Evolutionary conservation across 2,888 invertebrate genomes (phyloP).

Genomic region (Quadroppia sp.): DNA sequence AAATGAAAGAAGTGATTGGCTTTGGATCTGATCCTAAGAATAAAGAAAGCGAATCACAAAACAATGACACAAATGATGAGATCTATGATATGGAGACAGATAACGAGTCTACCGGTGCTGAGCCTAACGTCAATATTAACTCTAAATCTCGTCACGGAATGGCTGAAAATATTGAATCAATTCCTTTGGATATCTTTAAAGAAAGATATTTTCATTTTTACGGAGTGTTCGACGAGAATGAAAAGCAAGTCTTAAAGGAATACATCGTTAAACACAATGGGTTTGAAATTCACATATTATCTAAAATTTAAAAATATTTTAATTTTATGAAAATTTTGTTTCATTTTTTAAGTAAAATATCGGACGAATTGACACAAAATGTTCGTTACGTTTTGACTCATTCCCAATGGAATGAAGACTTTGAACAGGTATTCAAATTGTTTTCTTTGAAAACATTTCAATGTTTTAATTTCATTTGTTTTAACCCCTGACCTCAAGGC

Average conservation of each 20-base stretch:
- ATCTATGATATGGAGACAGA: conserved; percentile 27
- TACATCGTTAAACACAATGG: neutral
- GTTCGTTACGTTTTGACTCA: neutral
- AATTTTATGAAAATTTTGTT: neutral
- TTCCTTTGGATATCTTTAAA: neutral
- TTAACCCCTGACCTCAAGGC: neutral
- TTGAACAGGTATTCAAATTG: conserved; percentile 3
- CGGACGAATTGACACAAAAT: neutral
- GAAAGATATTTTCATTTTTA: neutral
- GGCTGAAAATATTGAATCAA: neutral
- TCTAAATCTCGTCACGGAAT: too few relatives aligned
- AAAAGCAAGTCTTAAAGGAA: neutral
- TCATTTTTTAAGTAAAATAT: neutral
- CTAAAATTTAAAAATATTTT: neutral
- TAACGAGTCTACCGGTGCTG: neutral
- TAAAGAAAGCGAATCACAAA: neutral
- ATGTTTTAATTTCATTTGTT: neutral
- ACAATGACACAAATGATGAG: neutral
- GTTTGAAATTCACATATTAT: neutral
- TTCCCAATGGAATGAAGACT: conserved; percentile 4
- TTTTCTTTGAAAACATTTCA: neutral
- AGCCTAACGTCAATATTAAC: neutral
- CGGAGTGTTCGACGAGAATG: neutral
- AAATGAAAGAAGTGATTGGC: conserved; percentile 29
- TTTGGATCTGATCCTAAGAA: neutral